phyloP scores from a whole-genome alignment of 2,888 invertebrate species.

The Marasmarcha lunaedactyla region DNA sequence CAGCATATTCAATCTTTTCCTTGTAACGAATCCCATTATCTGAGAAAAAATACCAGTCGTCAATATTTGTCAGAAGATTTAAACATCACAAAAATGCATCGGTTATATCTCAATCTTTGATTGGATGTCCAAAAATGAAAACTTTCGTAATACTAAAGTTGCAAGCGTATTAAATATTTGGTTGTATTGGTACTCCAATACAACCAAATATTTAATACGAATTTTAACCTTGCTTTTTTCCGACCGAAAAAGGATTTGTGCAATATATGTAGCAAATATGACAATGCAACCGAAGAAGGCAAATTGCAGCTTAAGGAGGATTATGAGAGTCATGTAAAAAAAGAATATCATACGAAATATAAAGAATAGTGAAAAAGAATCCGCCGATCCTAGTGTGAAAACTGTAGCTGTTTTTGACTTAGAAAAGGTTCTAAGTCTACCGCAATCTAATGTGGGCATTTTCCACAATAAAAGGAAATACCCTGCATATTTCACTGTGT shows the following conservation, averaged over 20 bases:
- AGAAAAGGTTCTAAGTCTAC: too few species aligned
- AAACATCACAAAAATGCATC: slow-evolving; percentile 8
- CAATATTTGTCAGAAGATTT: slow-evolving; percentile 6
- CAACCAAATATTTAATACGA: slow-evolving; percentile 5
- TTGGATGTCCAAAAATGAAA: slow-evolving; percentile 5
- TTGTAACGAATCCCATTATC: slow-evolving; percentile 7
- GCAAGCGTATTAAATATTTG: slow-evolving; percentile 4
- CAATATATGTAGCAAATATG: neutral
- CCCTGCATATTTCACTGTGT: too few species aligned
- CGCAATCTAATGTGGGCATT: too few species aligned
- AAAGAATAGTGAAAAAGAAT: too few species aligned
- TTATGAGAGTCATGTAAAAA: neutral
- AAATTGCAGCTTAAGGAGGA: neutral
- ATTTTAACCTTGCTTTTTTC: slow-evolving; percentile 8
- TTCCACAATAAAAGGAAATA: too few species aligned
- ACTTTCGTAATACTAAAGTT: slow-evolving; percentile 1
- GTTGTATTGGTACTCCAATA: too few species aligned
- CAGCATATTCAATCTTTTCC: slow-evolving; percentile 6
- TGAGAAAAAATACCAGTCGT: slow-evolving; percentile 5
- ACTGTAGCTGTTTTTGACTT: too few species aligned
- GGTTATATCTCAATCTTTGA: slow-evolving; percentile 3
- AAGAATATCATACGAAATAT: neutral
- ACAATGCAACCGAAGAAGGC: neutral
- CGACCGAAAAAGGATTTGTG: slow-evolving; percentile 6
- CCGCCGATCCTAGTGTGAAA: too few species aligned